Conservation (phyloP, 2,113 vertebrate species). For the Cyprichromis sp. region DNA sequence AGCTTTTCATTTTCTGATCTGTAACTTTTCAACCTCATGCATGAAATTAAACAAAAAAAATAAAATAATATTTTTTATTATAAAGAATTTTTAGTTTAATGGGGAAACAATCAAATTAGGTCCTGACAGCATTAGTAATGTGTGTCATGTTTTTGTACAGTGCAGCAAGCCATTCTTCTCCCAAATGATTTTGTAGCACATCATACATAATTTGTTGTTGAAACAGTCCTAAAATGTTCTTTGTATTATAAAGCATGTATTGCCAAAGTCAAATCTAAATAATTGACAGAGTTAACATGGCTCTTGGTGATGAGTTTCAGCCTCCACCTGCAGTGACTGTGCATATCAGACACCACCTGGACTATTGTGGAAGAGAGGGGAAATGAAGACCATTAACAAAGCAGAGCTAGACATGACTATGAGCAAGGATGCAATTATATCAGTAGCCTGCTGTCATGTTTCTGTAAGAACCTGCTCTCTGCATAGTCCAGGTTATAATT, state of each 20-base stretch:
- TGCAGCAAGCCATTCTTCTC: background rate
- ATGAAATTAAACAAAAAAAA: background rate
- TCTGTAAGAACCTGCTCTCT: background rate
- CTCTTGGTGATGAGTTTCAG: background rate
- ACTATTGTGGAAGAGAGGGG: background rate
- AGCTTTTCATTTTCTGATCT: background rate
- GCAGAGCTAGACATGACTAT: background rate
- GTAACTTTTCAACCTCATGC: background rate
- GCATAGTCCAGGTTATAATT: constrained; percentile 8
- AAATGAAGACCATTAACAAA: background rate
- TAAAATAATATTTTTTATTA: accelerated
- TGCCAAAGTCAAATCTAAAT: background rate
- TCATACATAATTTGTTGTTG: background rate
- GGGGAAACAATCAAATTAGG: background rate
- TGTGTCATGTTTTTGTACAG: background rate
- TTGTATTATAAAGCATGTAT: background rate
- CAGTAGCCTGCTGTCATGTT: background rate
- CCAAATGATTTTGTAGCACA: background rate
- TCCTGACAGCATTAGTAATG: background rate
- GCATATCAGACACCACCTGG: background rate
- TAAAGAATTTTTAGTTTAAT: background rate
- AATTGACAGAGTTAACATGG: background rate
- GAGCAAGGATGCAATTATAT: background rate
- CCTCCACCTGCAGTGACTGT: background rate
- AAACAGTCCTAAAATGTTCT: background rate